A percentile compares a stretch with the other conserved stretches of the same genome.
Conservation (phyloP, 1,140 invertebrate species). For the Ylistrum balloti region DNA sequence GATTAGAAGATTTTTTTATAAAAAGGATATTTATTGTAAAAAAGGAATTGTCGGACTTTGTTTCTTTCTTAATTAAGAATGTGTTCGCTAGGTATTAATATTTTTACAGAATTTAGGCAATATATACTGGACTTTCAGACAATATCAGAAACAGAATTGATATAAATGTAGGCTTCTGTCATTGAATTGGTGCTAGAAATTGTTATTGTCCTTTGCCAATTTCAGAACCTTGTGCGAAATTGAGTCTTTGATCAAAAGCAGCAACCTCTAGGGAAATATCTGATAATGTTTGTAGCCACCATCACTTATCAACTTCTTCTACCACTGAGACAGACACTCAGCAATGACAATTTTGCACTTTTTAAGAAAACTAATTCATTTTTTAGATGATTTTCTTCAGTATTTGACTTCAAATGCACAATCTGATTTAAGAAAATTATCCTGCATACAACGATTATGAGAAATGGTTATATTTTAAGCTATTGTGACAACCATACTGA, state of each 20-base stretch:
- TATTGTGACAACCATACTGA: not conserved
- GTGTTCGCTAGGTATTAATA: too few relatives aligned
- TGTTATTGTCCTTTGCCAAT: not conserved
- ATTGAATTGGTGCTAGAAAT: not conserved
- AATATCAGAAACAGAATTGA: not conserved
- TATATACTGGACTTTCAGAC: not conserved
- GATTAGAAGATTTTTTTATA: too few relatives aligned
- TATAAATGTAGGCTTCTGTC: not conserved
- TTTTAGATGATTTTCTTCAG: not conserved
- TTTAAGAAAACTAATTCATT: not conserved
- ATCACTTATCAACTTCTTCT: not conserved
- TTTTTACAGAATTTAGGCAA: not conserved
- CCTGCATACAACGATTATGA: not conserved
- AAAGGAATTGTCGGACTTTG: too few relatives aligned
- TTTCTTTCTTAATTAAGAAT: too few relatives aligned
- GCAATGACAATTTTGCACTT: not conserved
- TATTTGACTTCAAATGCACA: not conserved
- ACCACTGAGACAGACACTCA: not conserved
- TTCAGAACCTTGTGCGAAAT: not conserved
- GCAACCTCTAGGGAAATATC: not conserved
- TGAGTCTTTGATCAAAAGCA: not conserved
- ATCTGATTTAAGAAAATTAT: not conserved
- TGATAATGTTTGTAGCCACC: not conserved
- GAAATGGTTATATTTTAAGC: not conserved
- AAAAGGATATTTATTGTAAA: too few relatives aligned